Evolutionary conservation across 2,797 vertebrate species (phyloP).

Genomic region (Artibeus lituratus): DNA sequence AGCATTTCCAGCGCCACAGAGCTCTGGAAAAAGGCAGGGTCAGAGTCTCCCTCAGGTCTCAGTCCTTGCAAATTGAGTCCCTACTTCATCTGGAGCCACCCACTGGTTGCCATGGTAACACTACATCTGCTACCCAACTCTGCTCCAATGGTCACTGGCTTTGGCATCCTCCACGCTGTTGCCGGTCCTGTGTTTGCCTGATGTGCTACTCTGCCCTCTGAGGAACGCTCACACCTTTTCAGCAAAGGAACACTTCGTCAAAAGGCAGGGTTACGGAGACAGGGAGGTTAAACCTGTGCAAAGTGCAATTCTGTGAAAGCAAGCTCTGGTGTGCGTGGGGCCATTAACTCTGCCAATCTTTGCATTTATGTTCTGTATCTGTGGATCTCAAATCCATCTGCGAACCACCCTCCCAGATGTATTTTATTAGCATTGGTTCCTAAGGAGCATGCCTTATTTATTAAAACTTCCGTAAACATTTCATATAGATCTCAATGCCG

Average conservation of each 20-base stretch:
- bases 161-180: slow-evolving; percentile 31
- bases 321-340: neutral
- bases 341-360: slow-evolving; percentile 39
- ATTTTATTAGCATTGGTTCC: slow-evolving; percentile 27
- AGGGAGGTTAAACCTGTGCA: neutral
- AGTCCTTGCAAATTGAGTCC: slow-evolving; percentile 45
- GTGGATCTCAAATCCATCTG: slow-evolving; percentile 5
- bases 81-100: slow-evolving; percentile 44
- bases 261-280: neutral
- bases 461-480: slow-evolving; percentile 42
- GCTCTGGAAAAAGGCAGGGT: neutral
- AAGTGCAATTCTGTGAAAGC: neutral
- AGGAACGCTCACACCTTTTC: neutral
- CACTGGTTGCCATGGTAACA: slow-evolving; percentile 52
- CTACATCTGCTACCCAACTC: slow-evolving; percentile 63
- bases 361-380: neutral
- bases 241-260: slow-evolving; percentile 7
- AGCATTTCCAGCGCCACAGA: neutral
- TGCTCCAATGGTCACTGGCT: slow-evolving; percentile 58
- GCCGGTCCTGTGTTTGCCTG: neutral
- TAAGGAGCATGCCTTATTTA: slow-evolving; percentile 37
- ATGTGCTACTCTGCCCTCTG: neutral
- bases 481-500: neutral
- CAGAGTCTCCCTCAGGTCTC: slow-evolving; percentile 43
- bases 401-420: neutral